Base-by-base conservation (phyloP, 2,113 vertebrate species). In the Callipepla californica region DNA sequence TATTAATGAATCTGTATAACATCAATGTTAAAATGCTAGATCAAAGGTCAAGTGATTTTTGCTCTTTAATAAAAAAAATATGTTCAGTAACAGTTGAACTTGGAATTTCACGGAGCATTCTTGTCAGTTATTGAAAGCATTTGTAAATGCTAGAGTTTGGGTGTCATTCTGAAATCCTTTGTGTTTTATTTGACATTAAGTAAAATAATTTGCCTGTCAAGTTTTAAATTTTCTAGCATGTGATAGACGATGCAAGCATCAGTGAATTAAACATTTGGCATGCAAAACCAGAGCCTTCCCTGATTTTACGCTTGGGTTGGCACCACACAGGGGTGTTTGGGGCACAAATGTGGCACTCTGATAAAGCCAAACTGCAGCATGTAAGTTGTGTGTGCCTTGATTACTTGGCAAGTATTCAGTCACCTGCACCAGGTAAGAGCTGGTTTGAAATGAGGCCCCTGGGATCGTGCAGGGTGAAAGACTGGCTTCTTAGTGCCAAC, bases 271-370 rank as follows among this genome's bases (percentile, higher is more conserved):
- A 70, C 25, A 34, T 36, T 50, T 80, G 14, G 11, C 59, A 63
- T 19, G 22, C 62, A 50, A 36, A 36, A 83, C 26, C 38, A 10
- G 45, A 63, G 32, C 47, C 45, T 40, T 77, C 30, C 20, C 26
- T 45, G 55, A 38, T 21, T 80, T 91, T 20, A 58, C 30, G 6
- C 73, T 58, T 69, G 2, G 15, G 0, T 80, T 80, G 57, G 13
- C 23, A 12, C 48, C 18, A 3, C 3, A 0, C 7, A n/a, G 4
- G 58, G 30, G 30, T 48, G 26, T 48, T 23, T 8, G 4, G 25
- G 36, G 15, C 22, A 6, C 48, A 30, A 61, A 18, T 32, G 34
- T 18, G 3, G 5, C 34, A 13, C 3, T 42, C 57, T 30, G 45
- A 15, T 40, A 42, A 79, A 87, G 18, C 38, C 57, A 13, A 83